Base-by-base conservation (phyloP, 1,140 invertebrate species). In the Metaphire vulgaris region DNA sequence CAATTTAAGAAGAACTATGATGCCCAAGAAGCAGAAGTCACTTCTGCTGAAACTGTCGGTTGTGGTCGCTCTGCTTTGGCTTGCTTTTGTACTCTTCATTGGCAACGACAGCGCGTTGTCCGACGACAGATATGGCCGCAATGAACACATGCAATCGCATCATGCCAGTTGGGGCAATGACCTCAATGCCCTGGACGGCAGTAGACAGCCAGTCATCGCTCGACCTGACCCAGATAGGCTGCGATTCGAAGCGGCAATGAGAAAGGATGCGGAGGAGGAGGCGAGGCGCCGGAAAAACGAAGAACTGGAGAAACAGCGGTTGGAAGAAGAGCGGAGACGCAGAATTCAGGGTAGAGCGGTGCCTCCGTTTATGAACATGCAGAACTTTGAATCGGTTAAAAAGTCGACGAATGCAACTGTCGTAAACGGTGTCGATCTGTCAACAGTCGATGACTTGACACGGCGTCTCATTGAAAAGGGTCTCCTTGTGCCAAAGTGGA, bases 401-500 rank as follows among this genome's bases (percentile, higher is more conserved):
- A 56, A 33, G 30, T 6, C n/a, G 30, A 6, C 70, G 70, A 34
- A n/a, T 26, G 12, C 67, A 12, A 69, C 6, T 14, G 14, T 69
- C n/a, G 26, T 26, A 6, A 26, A 69, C n/a, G 30, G 30, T 12
- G n/a, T 28, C 26, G 67, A 28, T 28, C n/a, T 69, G 67, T 31
- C 67, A 26, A 26, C 41, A 26, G 33, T 64, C 33, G 72, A 73
- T 16, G 33, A 34, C 41, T 2, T 34, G 72, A 73, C 41, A n/a
- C 15, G 26, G 12, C 28, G n/a, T 15, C 72, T 73, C 16, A 56
- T 73, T 2, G 32, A 28, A 34, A 34, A 73, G 72, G 72, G 72
- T 26, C 41, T 73, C 33, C 15, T 73, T 28, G 72, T 73, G n/a
- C 72, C 72, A 28, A 73, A 34, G 72, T 73, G 72, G 72, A 64